Base-by-base conservation (phyloP, 2,888 invertebrate genomes). In the Periphyllus acericola region DNA sequence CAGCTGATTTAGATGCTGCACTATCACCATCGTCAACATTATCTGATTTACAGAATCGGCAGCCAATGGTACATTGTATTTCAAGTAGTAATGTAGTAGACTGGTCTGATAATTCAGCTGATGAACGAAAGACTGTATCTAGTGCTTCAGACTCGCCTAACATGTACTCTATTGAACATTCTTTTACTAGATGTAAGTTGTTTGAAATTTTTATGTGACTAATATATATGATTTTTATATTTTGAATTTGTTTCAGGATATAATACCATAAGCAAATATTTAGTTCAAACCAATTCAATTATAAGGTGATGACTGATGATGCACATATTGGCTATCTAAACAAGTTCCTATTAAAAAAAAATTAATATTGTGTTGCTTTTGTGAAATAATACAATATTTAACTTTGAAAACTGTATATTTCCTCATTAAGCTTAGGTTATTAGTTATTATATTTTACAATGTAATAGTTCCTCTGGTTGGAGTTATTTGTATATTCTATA, bases 21-120 rank as follows among this genome's bases (percentile, higher is more conserved):
- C 82, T 91, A 90, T 90, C 91, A 90, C 90, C 90, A 46, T 91
- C 92, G 6, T 91, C 91, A 8, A 89, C 90, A 14, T 89, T 90
- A 74, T 88, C 89, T 75, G 89, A 89, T 81, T 60, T 88, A n/a
- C 90, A 90, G 60, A 89, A 89, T 75, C 89, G 90, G 21, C 89
- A 89, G 81, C 94, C 95, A 11, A 95, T 96, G 96, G 96, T 96
- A 52, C 96, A 96, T 91, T 96, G 96, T 91, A 95, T 96, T 89
- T 96, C 96, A 60, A 96, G 96, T 91, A 96, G 96, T 90, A 96
- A 96, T 91, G 96, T 95, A 55, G 96, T 95, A 55, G 90, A 90
- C 36, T 89, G 89, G 89, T 85, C 89, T 25, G 90, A 90, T 74
- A 87, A 87, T 87, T 87, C 87, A 32, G 80, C 81, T 11, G 87